Evolutionary conservation across 2,797 vertebrate genomes (phyloP), one percentile per base, ranked within the genome.

Genomic region (Darevskia nairensis): DNA sequence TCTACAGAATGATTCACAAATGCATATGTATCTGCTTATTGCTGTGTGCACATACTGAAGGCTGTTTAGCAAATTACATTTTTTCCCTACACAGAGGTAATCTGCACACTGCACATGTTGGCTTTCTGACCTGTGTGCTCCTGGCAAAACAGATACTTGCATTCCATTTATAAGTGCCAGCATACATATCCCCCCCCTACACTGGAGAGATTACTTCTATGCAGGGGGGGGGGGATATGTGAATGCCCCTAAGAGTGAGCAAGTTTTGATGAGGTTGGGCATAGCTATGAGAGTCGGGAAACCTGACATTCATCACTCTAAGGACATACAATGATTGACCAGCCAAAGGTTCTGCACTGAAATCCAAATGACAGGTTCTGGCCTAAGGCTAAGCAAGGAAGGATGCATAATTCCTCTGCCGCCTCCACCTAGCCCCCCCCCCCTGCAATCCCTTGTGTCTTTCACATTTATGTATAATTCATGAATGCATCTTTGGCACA

Each of bases 381-480:
- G 78, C 78, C 89, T n/a, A 32, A 75, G 61, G 69, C 82, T 81
- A 85, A 80, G 19, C 59, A 76, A 86, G 72, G 46, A 61, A 81
- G 39, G 44, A 35, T 39, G 71, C 8, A 55, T 84, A 46, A 80
- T 85, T 80, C 64, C 11, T 39, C 61, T 84, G 75, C 76, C 29
- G 74, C 86, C 64, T 39, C 44, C n/a, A 29, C 29, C 80, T 21
- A 10, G n/a, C 15, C 27, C 32, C 69, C 27, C 41, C 8, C 29
- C 29, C 9, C 41, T 1, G 0, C 13, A 50, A 55, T 55, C 50
- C 50, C 55, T 25, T 29, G 11, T 59, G 29, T 35, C 59, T 86
- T 61, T 86, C 84, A 69, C 71, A 41, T 35, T 66, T 11, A 80
- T 88, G 46, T 80, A 87, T 88, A 84, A 85, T 88, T 80, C 82